Evolutionary conservation across 2,888 invertebrate genomes (phyloP), one percentile per base, ranked within the genome.

Genomic region (Pandemis cinnamomeana): DNA sequence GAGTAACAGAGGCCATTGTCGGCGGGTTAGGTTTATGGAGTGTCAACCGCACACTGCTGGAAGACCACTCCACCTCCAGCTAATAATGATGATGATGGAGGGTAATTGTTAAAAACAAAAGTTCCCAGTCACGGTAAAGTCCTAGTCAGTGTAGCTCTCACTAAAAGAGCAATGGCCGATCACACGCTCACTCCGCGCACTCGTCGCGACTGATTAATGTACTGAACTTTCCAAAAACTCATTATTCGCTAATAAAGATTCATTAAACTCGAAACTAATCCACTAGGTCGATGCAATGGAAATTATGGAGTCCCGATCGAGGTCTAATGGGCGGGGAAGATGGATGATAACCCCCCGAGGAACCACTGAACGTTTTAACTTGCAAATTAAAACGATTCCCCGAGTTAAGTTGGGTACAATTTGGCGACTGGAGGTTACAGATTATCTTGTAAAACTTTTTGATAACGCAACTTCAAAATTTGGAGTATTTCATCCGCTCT

Each of bases 331-430:
- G 61, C 27, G 61, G 51, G 48, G 72, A 67, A 75, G 76, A 76
- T 71, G 75, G 71, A 76, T 76, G 75, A 55, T 67, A 67, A 53
- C 64, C 62, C 74, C 74, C 75, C 48, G 48, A 75, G 76, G 76
- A 78, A 75, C 77, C 76, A 76, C 72, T 67, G 64, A 67, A 68
- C 77, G 75, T 76, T 79, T 78, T 78, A 78, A 78, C 78, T 78
- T 79, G 76, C 79, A 76, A 78, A 77, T 80, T 79, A 74, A 77
- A 79, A 62, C 76, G 77, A 63, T 76, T 70, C 67, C 64, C 53
- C 71, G 58, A 42, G 74, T 53, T 46, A 62, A 67, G 66, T 71
- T 71, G 58, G 71, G 63, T 41, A 53, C 66, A 66, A 42, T 74
- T 70, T 63, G 67, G 67, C 61, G 63, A 73, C 55, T 68, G 58